Evolutionary conservation across 2,797 vertebrate species (phyloP).

Genomic region (Onychomys leucogaster): DNA sequence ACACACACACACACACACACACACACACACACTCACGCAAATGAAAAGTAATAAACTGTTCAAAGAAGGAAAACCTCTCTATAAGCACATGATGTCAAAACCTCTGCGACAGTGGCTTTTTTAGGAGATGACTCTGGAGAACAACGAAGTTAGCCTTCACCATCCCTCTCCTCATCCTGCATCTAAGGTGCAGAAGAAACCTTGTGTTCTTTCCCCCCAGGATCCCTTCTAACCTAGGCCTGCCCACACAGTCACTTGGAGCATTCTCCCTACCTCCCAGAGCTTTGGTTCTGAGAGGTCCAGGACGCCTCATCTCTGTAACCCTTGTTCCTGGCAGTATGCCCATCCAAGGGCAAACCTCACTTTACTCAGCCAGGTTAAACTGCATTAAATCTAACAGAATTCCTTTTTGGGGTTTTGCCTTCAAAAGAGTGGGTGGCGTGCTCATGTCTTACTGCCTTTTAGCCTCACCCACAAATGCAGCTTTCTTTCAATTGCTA

Average conservation of each 20-base stretch:
- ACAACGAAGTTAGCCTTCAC: background rate
- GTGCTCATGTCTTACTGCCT: background rate
- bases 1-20: background rate
- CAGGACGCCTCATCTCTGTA: background rate
- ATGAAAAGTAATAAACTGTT: background rate
- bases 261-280: background rate
- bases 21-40: background rate
- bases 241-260: background rate
- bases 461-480: constrained; percentile 3
- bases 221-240: background rate
- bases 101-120: background rate
- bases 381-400: background rate
- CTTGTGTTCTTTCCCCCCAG: background rate
- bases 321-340: background rate
- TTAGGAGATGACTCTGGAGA: background rate
- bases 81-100: background rate
- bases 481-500: constrained; percentile 34
- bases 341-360: background rate
- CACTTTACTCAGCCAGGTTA: constrained; percentile 20
- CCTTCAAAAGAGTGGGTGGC: background rate
- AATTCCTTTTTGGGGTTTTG: background rate
- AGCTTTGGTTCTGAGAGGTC: background rate
- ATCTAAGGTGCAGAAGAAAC: background rate
- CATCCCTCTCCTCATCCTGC: background rate
- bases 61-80: background rate